Percentiles rank a stretch among this genome's conserved stretches.
These are phyloP conservation scores for Vultur gryphus DNA, from an alignment of 2,797 vertebrate genomes.

Conservation along the genomic window DNA sequence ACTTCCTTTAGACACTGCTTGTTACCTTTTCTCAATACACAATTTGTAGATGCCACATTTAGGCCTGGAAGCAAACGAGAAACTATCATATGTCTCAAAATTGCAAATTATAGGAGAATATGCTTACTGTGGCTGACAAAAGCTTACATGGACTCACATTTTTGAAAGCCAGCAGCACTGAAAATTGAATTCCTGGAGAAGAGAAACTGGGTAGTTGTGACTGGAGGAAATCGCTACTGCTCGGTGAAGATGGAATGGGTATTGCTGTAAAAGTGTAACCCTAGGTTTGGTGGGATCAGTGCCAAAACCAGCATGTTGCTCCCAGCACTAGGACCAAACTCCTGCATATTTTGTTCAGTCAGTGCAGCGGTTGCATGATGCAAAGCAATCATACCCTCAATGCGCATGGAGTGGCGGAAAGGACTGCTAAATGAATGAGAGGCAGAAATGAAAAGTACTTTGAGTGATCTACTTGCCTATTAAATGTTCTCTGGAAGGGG, in stretches of 20 bases:
- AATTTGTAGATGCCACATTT: background rate
- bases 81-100: background rate
- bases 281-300: background rate
- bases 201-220: background rate
- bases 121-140: background rate
- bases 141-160: background rate
- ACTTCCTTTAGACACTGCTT: background rate
- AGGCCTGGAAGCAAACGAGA: background rate
- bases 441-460: background rate
- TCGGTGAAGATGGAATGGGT: background rate
- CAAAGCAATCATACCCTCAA: background rate
- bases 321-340: background rate
- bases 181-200: background rate
- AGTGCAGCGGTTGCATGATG: background rate
- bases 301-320: background rate
- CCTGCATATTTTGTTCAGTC: background rate
- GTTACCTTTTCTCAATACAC: background rate
- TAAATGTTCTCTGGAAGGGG: background rate
- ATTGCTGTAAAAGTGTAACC: background rate
- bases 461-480: background rate
- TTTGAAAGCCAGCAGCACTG: background rate
- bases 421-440: background rate
- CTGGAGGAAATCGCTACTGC: background rate
- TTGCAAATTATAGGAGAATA: background rate
- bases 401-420: background rate